These are phyloP conservation scores for Dioctria linearis DNA, from an alignment of 2,888 invertebrate genomes.

Conservation along the genomic window DNA sequence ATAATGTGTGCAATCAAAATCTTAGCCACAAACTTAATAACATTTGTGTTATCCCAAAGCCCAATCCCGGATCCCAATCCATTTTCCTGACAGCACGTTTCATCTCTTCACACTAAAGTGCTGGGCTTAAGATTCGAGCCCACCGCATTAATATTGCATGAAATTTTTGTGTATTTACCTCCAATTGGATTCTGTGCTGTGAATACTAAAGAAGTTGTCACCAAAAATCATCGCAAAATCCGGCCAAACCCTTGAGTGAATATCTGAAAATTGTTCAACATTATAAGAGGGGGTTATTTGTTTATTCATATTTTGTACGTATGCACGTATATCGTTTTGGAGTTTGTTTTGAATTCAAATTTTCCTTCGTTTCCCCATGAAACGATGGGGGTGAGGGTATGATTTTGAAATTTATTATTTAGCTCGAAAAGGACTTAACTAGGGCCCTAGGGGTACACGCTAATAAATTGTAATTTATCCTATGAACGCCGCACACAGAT, in stretches of 20 bases:
- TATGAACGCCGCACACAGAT: no score
- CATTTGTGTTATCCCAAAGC: constrained; percentile 29
- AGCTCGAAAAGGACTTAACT: not conserved
- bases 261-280: constrained; percentile 22
- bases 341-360: constrained; percentile 38
- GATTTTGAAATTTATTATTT: not conserved
- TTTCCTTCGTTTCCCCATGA: not conserved
- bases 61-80: not conserved
- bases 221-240: constrained; percentile 26
- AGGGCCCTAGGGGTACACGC: no score
- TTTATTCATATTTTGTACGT: constrained; percentile 21
- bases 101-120: constrained; percentile 5
- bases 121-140: constrained; percentile 59
- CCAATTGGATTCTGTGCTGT: constrained; percentile 65
- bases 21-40: constrained; percentile 40
- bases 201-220: constrained; percentile 61
- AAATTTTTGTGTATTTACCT: constrained; percentile 65
- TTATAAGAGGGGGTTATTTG: constrained; percentile 18
- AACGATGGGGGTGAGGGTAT: not conserved
- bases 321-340: not conserved
- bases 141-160: constrained; percentile 65
- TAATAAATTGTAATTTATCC: no score
- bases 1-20: constrained; percentile 37
- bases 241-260: constrained; percentile 4
- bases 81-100: constrained; percentile 12